phyloP scores from a whole-genome alignment of 2,113 vertebrate genomes.

The Oreocharis arfaki region DNA sequence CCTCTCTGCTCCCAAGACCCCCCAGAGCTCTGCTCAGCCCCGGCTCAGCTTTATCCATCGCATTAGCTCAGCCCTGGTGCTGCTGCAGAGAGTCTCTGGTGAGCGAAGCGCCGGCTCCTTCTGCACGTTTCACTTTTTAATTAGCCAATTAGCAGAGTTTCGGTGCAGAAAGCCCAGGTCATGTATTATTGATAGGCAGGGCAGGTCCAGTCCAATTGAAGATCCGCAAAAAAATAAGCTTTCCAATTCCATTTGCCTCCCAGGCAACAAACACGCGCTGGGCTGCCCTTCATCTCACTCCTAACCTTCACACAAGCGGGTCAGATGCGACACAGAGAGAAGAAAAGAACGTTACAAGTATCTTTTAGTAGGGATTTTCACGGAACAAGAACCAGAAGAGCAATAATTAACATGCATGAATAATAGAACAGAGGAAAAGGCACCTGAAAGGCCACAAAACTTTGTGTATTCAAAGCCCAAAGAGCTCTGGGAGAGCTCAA shows the following conservation, averaged over 20 bases:
- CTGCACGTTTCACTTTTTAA: conserved; percentile 89
- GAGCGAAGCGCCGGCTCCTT: conserved; percentile 73
- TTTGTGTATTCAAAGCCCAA: background rate
- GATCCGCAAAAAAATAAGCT: conserved; percentile 60
- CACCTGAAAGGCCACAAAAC: background rate
- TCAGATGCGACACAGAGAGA: background rate
- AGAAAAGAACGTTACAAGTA: background rate
- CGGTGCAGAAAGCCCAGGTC: conserved; percentile 76
- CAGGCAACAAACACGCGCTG: background rate
- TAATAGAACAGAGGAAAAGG: background rate
- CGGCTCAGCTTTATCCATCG: conserved; percentile 30
- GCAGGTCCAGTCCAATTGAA: conserved; percentile 65
- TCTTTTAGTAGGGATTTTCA: background rate
- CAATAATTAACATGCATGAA: background rate
- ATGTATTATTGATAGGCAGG: conserved; percentile 93
- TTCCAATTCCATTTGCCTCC: conserved; percentile 60
- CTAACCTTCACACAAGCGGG: background rate
- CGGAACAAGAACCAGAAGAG: background rate
- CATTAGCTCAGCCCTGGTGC: conserved; percentile 67
- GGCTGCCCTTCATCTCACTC: background rate
- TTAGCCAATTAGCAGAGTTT: conserved; percentile 92
- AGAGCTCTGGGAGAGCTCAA: background rate
- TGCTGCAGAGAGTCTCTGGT: conserved; percentile 73
- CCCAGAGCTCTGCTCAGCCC: background rate
- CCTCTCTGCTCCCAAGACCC: background rate